A percentile compares a stretch with the other conserved stretches of the same genome.
Conservation (phyloP, 2,113 vertebrate species). For the Psilopsiagon aurifrons region DNA sequence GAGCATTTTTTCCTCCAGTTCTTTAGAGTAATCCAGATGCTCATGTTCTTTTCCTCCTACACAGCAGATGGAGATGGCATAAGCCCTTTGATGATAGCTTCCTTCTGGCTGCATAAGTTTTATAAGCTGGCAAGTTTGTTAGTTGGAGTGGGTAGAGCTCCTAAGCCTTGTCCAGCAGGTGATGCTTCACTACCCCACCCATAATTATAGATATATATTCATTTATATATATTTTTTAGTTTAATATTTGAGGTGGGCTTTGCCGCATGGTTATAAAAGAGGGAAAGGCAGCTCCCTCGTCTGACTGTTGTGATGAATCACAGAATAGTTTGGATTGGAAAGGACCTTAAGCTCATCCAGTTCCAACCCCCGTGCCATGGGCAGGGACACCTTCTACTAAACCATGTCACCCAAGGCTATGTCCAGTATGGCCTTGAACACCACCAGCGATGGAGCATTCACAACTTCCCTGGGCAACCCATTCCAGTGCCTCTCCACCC, state of each 20-base stretch:
- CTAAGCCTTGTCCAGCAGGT: conserved; percentile 16
- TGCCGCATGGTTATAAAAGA: background rate
- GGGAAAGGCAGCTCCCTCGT: background rate
- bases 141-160: background rate
- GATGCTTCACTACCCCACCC: background rate
- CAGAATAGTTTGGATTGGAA: background rate
- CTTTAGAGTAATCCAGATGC: conserved; percentile 61
- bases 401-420: too few relatives aligned
- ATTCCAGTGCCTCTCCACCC: too few relatives aligned
- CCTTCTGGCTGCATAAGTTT: conserved; percentile 44
- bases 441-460: too few relatives aligned
- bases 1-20: background rate
- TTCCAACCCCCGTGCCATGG: background rate
- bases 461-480: too few relatives aligned
- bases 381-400: background rate
- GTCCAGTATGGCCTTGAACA: too few relatives aligned
- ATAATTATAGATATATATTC: background rate
- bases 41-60: conserved; percentile 53
- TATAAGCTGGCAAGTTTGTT: background rate
- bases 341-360: background rate
- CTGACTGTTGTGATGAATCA: background rate
- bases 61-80: conserved; percentile 59
- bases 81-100: conserved; percentile 45
- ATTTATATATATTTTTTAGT: background rate
- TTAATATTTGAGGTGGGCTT: background rate